A percentile compares a stretch with the other conserved stretches of the same genome.
Conservation (phyloP, 2,113 vertebrate species). For the Tragelaphus strepsiceros region DNA sequence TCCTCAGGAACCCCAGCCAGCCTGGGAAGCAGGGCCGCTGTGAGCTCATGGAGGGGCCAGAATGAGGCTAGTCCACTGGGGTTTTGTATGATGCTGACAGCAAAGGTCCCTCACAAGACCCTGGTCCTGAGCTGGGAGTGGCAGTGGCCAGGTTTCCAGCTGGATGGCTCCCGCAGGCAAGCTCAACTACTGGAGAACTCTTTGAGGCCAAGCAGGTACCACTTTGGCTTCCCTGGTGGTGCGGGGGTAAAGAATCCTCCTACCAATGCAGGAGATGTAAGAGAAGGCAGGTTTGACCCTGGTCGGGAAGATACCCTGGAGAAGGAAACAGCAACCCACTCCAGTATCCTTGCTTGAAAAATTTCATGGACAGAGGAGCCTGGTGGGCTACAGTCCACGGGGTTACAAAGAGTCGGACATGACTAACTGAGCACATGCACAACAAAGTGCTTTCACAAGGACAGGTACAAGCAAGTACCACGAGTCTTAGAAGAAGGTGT, state of each 20-base stretch:
- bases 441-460: neutral
- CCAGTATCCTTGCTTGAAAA: neutral
- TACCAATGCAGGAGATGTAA: neutral
- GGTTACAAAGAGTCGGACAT: neutral
- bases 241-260: neutral
- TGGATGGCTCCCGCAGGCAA: rapidly evolving
- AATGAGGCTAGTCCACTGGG: neutral
- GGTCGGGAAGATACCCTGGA: neutral
- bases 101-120: neutral
- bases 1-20: neutral
- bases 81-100: rapidly evolving
- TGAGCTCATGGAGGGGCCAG: rapidly evolving
- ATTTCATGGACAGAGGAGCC: neutral
- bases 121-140: neutral
- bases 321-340: neutral
- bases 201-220: neutral
- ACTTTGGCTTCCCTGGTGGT: neutral
- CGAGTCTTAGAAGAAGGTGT: neutral
- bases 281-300: neutral
- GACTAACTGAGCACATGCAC: neutral
- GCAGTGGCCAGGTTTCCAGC: neutral
- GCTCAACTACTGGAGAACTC: neutral
- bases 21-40: neutral
- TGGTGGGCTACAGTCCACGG: neutral
- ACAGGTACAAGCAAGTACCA: neutral